Evolutionary conservation across 2,113 vertebrate genomes (phyloP).

Genomic region (Calonectris borealis): DNA sequence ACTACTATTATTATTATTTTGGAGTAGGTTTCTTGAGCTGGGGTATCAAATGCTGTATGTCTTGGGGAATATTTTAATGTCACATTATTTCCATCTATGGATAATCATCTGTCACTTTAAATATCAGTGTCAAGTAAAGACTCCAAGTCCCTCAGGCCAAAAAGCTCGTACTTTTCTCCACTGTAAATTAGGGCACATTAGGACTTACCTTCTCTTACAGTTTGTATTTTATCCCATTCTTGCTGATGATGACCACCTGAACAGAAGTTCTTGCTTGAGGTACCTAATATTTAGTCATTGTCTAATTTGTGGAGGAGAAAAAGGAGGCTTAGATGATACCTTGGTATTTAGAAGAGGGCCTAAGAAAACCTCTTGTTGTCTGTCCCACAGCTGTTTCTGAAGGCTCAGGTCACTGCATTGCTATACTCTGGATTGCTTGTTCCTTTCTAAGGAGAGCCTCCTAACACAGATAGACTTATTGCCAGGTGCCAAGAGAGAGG

Average conservation of each 20-base stretch:
- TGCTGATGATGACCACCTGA: background rate
- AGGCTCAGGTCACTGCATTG: background rate
- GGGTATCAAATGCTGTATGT: background rate
- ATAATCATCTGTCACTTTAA: conserved; percentile 58
- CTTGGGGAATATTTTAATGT: conserved; percentile 57
- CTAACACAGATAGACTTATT: background rate
- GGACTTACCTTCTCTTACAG: background rate
- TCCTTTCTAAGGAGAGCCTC: background rate
- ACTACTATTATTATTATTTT: background rate
- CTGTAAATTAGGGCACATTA: conserved; percentile 36
- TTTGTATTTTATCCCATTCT: background rate
- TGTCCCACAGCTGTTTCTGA: background rate
- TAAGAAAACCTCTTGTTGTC: background rate
- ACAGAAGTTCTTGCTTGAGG: background rate
- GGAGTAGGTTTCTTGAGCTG: background rate
- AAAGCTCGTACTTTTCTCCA: conserved; percentile 25
- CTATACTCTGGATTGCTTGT: background rate
- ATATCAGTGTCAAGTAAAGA: conserved; percentile 39
- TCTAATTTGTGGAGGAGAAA: background rate
- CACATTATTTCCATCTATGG: conserved; percentile 42
- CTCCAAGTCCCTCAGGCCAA: conserved; percentile 51
- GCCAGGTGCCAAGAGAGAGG: background rate
- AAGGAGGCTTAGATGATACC: background rate
- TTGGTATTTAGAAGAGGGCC: background rate
- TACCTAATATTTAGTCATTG: background rate